Evolutionary conservation across 2,888 invertebrate species (phyloP).

Genomic region (Lacanobia oleracea): DNA sequence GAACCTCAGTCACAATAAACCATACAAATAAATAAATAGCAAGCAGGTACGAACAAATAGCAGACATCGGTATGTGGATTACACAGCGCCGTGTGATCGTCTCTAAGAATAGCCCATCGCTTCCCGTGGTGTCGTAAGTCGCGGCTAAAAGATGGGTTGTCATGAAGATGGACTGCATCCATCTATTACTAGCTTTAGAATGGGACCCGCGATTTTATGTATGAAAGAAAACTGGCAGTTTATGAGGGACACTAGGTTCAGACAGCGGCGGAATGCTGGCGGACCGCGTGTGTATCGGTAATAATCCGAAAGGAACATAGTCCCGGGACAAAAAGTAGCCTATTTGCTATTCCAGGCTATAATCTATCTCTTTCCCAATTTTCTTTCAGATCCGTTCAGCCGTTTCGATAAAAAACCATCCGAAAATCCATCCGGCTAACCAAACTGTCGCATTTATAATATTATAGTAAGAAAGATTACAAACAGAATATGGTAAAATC

Average conservation of each 20-base stretch:
- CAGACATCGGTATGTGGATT: slow-evolving; percentile 58
- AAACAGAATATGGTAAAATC: not conserved
- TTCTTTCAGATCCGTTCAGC: too few relatives aligned
- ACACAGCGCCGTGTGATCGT: slow-evolving; percentile 53
- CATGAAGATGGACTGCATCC: slow-evolving; percentile 57
- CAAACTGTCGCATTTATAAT: too few relatives aligned
- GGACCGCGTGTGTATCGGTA: too few relatives aligned
- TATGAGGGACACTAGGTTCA: not conserved
- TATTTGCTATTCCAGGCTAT: too few relatives aligned
- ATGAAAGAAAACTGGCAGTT: not conserved
- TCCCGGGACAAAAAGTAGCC: too few relatives aligned
- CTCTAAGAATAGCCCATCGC: slow-evolving; percentile 53
- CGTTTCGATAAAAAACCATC: too few relatives aligned
- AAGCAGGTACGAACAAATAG: slow-evolving; percentile 50
- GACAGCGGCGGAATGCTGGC: too few relatives aligned
- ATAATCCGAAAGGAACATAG: too few relatives aligned
- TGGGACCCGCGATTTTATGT: not conserved
- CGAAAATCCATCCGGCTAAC: too few relatives aligned
- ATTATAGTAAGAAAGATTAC: not conserved
- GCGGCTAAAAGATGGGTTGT: slow-evolving; percentile 47
- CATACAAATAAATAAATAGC: slow-evolving; percentile 29
- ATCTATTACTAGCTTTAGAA: slow-evolving; percentile 13
- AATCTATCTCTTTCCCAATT: too few relatives aligned
- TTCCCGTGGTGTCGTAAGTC: slow-evolving; percentile 55
- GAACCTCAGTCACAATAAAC: slow-evolving; percentile 7